phyloP scores from a whole-genome alignment of 2,113 vertebrate genomes.

The Paralichthys olivaceus region DNA sequence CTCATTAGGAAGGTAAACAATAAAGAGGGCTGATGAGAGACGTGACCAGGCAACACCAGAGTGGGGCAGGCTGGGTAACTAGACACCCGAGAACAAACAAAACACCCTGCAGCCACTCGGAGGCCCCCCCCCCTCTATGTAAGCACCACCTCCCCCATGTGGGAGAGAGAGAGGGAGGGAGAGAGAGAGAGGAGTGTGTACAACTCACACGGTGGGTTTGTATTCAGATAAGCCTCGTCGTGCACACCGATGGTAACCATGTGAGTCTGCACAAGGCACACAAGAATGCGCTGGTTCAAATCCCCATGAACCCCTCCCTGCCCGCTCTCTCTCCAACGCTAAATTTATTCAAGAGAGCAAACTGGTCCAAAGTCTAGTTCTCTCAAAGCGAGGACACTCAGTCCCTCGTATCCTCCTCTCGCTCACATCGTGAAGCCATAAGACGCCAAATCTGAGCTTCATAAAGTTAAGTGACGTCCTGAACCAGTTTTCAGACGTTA shows the following conservation, averaged over 20 bases:
- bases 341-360: conserved; percentile 95
- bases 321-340: conserved; percentile 70
- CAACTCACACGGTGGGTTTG: conserved; percentile 92
- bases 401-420: not conserved
- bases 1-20: conserved; percentile 99
- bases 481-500: not conserved
- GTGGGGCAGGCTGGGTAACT: conserved; percentile 85
- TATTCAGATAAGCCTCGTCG: conserved; percentile 97
- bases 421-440: not conserved
- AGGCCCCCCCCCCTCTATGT: not conserved
- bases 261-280: conserved; percentile 95
- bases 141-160: conserved; percentile 70
- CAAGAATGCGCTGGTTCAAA: conserved; percentile 98
- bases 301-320: conserved; percentile 87
- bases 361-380: conserved; percentile 86
- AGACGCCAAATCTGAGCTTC: no score
- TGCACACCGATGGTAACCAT: conserved; percentile 96
- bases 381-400: conserved; percentile 63
- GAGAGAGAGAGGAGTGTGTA: conserved; percentile 65
- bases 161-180: conserved; percentile 50
- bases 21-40: conserved; percentile 92
- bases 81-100: conserved; percentile 83
- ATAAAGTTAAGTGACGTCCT: no score
- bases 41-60: conserved; percentile 90
- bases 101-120: conserved; percentile 78